These are phyloP conservation scores for Cololabis saira DNA, from an alignment of 2,113 vertebrate genomes.

Conservation along the genomic window DNA sequence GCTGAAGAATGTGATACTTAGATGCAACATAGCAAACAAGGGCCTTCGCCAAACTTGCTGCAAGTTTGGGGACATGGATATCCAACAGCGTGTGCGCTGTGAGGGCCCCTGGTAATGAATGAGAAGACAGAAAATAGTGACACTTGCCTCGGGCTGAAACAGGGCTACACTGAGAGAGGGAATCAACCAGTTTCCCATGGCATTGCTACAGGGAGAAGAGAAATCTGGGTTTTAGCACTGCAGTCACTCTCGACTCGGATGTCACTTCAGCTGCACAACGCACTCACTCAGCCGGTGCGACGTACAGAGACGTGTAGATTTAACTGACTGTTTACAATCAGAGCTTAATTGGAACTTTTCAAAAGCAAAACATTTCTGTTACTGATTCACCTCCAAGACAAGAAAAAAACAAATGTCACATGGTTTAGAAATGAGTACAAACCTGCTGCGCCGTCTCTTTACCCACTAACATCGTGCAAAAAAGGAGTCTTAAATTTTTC, in stretches of 20 bases:
- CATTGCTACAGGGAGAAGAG: conserved; percentile 98
- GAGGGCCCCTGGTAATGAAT: conserved; percentile 91
- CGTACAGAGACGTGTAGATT: conserved; percentile 19
- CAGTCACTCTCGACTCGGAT: conserved; percentile 80
- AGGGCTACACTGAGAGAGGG: conserved; percentile 99
- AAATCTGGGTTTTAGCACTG: conserved; percentile 97
- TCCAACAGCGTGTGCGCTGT: conserved; percentile 96
- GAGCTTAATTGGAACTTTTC: conserved; percentile 11
- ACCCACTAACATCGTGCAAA: conserved; percentile 83
- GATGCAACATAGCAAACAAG: conserved; percentile 89
- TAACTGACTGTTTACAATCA: neutral
- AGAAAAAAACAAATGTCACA: accelerated
- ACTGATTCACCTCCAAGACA: neutral
- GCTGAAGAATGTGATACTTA: conserved; percentile 68
- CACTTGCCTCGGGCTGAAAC: conserved; percentile 99
- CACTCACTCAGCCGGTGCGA: conserved; percentile 65
- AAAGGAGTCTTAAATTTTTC: conserved; percentile 88
- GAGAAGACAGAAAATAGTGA: conserved; percentile 89
- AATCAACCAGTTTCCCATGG: conserved; percentile 98
- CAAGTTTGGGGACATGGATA: conserved; percentile 96
- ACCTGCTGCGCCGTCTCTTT: conserved; percentile 78
- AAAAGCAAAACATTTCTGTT: conserved; percentile 8
- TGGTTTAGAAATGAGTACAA: conserved; percentile 85
- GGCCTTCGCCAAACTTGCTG: conserved; percentile 98
- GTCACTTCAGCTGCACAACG: conserved; percentile 60